Evolutionary conservation across 1,140 invertebrate genomes (phyloP), one percentile per base, ranked within the genome.

Genomic region (Platyscapa corneri): DNA sequence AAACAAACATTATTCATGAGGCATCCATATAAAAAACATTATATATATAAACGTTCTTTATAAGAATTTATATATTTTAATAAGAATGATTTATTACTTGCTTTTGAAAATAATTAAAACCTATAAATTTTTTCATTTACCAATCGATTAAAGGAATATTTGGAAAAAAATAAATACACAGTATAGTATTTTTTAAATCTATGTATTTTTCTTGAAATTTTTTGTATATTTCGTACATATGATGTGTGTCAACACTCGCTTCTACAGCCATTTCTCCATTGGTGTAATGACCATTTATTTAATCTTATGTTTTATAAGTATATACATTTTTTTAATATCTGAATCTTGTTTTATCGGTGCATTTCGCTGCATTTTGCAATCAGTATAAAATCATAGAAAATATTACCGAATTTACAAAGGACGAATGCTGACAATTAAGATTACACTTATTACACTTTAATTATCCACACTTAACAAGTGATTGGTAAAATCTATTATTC

Each of bases 321-420:
- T 86, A 30, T 86, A 86, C 85, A 86, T 39, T 16, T 85, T n/a
- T 85, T 82, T 64, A 85, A 67, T 86, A 64, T 81, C 53, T 76
- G 78, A 85, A 85, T 86, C 32, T 86, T 72, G 32, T 76, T 42
- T 81, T 75, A 80, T 81, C 49, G 34, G 34, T 72, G 65, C 75
- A 78, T 46, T 65, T 77, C 64, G 79, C 64, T 77, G 74, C 60
- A 82, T 65, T 81, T 83, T 86, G 60, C 67, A 82, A 83, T 83
- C 32, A 72, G 80, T 86, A 86, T 78, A 82, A 86, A 86, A 86
- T 82, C 39, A 86, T 86, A 82, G 75, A 86, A 82, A 86, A 86
- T 70, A 86, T 83, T 86, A 60, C 85, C 85, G 49, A 86, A 86
- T 86, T 34, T 86, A 86, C 85, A 86, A 86, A 86, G 74, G 85